Conservation (phyloP, 2,888 invertebrate species). For the Pachycephus smyrnensis region DNA sequence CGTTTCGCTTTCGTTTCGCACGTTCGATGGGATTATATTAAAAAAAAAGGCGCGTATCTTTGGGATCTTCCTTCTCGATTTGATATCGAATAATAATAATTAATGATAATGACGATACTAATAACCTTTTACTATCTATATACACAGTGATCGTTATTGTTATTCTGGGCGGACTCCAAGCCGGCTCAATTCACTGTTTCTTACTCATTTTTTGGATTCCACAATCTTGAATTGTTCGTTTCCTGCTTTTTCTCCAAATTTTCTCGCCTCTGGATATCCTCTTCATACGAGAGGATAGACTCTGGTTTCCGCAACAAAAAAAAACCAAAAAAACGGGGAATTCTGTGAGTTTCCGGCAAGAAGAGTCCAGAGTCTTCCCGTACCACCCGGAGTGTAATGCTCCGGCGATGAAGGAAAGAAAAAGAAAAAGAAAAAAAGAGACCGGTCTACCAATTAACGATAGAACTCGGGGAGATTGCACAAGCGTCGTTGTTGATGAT, state of each 20-base stretch:
- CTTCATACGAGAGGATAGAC: background rate
- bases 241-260: background rate
- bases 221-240: background rate
- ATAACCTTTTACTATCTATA: conserved; percentile 12
- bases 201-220: background rate
- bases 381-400: background rate
- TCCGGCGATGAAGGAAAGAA: background rate
- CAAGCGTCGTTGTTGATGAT: conserved; percentile 51
- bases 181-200: background rate
- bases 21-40: background rate
- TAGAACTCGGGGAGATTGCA: conserved; percentile 65
- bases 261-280: background rate
- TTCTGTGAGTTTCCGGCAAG: background rate
- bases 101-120: conserved; percentile 4
- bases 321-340: background rate
- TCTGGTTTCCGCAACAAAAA: background rate
- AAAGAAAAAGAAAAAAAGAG: background rate
- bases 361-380: background rate
- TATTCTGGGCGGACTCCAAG: conserved; percentile 7
- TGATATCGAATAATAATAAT: conserved; percentile 6
- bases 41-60: conserved; percentile 6
- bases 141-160: background rate
- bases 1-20: background rate
- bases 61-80: conserved; percentile 9
- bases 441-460: conserved; percentile 43